Percentiles rank a stretch among this genome's conserved stretches.
Evolutionary conservation across 2,888 invertebrate genomes (phyloP).

Genomic region (Allygus modestus): DNA sequence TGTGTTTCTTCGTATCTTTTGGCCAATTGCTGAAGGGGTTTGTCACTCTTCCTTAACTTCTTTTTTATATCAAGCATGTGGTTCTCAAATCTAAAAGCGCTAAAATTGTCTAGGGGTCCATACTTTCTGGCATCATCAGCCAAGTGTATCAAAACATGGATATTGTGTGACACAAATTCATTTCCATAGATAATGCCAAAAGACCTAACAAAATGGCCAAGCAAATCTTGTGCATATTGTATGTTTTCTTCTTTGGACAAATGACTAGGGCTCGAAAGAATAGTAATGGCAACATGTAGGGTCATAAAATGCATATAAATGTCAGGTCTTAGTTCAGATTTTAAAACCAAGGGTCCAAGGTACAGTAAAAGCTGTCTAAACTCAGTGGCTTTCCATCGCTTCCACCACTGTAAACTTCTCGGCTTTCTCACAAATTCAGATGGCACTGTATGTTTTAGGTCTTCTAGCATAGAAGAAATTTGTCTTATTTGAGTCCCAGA

Average conservation of each 20-base stretch:
- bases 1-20: conserved; percentile 44
- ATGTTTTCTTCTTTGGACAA: conserved; percentile 52
- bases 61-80: conserved; percentile 68
- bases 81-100: conserved; percentile 69
- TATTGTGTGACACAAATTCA: conserved; percentile 69
- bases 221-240: conserved; percentile 67
- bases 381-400: conserved; percentile 72
- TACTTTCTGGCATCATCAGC: conserved; percentile 67
- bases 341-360: conserved; percentile 70
- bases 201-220: conserved; percentile 68
- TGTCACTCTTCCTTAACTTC: conserved; percentile 59
- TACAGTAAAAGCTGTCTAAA: conserved; percentile 71
- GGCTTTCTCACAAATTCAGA: conserved; percentile 71
- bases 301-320: conserved; percentile 69
- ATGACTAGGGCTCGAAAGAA: conserved; percentile 66
- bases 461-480: conserved; percentile 47
- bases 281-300: conserved; percentile 67
- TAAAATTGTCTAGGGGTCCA: conserved; percentile 68
- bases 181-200: conserved; percentile 65
- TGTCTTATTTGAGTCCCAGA: neutral
- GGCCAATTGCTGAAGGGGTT: conserved; percentile 59
- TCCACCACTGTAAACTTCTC: conserved; percentile 69
- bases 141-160: conserved; percentile 70
- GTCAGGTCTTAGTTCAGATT: conserved; percentile 66
- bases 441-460: conserved; percentile 54